phyloP scores from a whole-genome alignment of 2,888 invertebrate species.

The Drosophila leonis region DNA sequence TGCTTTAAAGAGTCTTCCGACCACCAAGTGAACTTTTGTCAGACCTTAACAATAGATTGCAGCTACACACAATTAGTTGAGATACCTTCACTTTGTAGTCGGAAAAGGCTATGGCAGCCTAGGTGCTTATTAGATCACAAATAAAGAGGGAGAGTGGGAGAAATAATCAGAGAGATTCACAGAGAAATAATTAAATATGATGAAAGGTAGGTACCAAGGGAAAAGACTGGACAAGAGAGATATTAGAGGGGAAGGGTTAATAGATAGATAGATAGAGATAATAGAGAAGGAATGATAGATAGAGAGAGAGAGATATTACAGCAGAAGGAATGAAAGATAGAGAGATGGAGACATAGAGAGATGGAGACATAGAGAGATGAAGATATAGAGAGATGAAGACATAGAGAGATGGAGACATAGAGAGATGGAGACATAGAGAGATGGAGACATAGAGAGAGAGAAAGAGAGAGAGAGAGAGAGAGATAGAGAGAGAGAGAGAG shows the following conservation, averaged over 20 bases:
- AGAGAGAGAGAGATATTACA: not conserved
- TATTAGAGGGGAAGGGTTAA: too few relatives aligned
- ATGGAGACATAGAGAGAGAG: too few relatives aligned
- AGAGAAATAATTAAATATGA: not conserved
- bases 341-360: not conserved
- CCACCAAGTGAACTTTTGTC: conserved; percentile 44
- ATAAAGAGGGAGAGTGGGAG: not conserved
- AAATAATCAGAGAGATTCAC: not conserved
- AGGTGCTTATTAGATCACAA: not conserved
- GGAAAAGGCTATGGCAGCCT: conserved; percentile 9
- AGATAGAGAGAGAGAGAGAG: not conserved
- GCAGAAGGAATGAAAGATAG: not conserved
- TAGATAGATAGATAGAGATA: too few relatives aligned
- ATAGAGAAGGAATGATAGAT: not conserved
- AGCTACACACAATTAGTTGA: conserved; percentile 45
- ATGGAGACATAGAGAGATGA: not conserved
- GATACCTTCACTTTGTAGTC: conserved; percentile 2
- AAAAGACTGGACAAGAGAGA: not conserved
- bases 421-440: not conserved
- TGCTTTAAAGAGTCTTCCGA: conserved; percentile 17
- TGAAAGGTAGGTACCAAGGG: not conserved
- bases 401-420: not conserved
- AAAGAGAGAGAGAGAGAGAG: not conserved
- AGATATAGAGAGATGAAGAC: not conserved
- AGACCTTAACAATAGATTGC: conserved; percentile 30